Evolutionary conservation across 2,113 vertebrate genomes (phyloP).

Genomic region (Anoplopoma fimbria): DNA sequence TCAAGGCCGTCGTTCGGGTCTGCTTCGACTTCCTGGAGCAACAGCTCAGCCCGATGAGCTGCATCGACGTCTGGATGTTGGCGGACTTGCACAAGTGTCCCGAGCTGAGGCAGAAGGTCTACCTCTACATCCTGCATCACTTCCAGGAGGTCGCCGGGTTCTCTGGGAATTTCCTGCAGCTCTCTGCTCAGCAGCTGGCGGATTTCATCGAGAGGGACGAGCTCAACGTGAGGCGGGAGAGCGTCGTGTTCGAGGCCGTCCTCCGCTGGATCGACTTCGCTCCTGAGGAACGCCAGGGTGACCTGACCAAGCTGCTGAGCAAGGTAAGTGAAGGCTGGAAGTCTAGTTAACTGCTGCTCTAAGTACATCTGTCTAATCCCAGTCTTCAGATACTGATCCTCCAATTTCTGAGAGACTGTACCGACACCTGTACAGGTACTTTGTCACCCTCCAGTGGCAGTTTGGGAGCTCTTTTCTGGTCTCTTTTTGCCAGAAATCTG

Average conservation of each 20-base stretch:
- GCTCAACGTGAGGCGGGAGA: constrained; percentile 44
- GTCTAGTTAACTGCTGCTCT: too few relatives aligned
- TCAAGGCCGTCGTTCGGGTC: constrained; percentile 78
- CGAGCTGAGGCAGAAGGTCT: constrained; percentile 79
- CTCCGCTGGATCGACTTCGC: constrained; percentile 40
- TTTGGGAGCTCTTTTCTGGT: too few relatives aligned
- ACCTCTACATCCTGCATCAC: constrained; percentile 84
- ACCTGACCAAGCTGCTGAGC: constrained; percentile 21
- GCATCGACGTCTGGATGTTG: constrained; percentile 78
- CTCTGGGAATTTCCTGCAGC: constrained; percentile 80
- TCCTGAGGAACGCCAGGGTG: not conserved
- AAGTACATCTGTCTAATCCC: too few relatives aligned
- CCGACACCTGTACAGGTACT: too few relatives aligned
- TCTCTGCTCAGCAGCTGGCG: constrained; percentile 79
- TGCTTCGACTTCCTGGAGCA: constrained; percentile 85
- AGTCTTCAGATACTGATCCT: too few relatives aligned
- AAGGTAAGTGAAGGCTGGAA: constrained; percentile 21
- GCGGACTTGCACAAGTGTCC: constrained; percentile 59
- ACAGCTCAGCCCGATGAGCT: constrained; percentile 83
- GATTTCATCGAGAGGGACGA: constrained; percentile 77
- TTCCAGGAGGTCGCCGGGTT: constrained; percentile 80
- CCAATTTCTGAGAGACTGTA: too few relatives aligned
- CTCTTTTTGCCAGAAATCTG: too few relatives aligned
- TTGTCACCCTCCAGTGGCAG: too few relatives aligned
- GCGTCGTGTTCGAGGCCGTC: constrained; percentile 49